Evolutionary conservation across 2,113 vertebrate genomes (phyloP), one percentile per base, ranked within the genome.

Genomic region (Pseudolaguvia tuberculata): DNA sequence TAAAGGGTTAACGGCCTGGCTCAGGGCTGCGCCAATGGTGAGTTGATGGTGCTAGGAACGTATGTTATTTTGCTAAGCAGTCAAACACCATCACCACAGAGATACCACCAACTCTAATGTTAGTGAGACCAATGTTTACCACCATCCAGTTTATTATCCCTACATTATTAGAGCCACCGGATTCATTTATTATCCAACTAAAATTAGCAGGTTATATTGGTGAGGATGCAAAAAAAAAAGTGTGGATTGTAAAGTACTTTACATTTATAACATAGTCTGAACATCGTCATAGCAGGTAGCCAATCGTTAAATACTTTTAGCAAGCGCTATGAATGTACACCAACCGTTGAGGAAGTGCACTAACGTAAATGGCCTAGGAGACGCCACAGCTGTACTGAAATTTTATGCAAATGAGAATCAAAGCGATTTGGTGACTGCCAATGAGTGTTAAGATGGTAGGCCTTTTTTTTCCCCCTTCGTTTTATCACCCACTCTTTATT

Each of bases 371-470:
- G 7, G 42, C 14, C 20, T 17, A 63, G 39, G 61, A 45, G 61
- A 45, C 12, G 5, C 61, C 20, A 25, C 23, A 65, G 21, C 25
- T 25, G 42, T 48, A 10, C 62, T 29, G 45, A 20, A 67, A 67
- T 17, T 67, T 65, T 42, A 65, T 67, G 45, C 45, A 67, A 67
- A 50, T 50, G 45, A 67, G 63, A 67, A 50, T 31, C 63, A 67
- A 66, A 66, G 63, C 45, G 4, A 50, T 27, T 23, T 12, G 42
- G 42, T 48, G 63, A 50, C 45, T 48, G 45, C 45, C 45, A 50
- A 20, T 29, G 23, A 13, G 23, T 1, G 3, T 50, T 29, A 27
- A 17, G 23, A 17, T 5, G 14, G 8, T 48, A 14, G 63, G 63
- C 18, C 21, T 47, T 47, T 21, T 6, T 42, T 21, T 42, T n/a